phyloP scores from a whole-genome alignment of 2,113 vertebrate genomes.

The Gorilla gorilla region DNA sequence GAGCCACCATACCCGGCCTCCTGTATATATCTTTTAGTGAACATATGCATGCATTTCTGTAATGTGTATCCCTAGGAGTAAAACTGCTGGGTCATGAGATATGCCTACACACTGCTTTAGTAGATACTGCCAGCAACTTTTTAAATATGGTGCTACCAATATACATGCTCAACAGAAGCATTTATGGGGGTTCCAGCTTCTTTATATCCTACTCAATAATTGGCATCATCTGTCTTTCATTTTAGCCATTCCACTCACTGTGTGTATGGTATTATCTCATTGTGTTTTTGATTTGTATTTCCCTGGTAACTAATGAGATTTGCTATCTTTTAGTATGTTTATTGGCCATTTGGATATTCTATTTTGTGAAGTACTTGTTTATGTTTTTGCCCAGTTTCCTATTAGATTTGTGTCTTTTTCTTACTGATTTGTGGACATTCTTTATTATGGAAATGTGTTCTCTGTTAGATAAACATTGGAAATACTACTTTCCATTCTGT shows the following conservation, averaged over 20 bases:
- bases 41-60: not conserved
- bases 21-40: not conserved
- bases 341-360: not conserved
- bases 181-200: not conserved
- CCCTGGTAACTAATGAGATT: not conserved
- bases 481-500: not conserved
- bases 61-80: not conserved
- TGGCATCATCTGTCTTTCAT: not conserved
- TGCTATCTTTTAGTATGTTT: not conserved
- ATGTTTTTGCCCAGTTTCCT: not conserved
- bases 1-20: not conserved
- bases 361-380: not conserved
- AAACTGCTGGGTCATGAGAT: not conserved
- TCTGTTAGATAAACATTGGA: not conserved
- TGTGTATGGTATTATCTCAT: not conserved
- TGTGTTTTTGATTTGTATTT: not conserved
- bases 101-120: not conserved
- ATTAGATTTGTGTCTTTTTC: not conserved
- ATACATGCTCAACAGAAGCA: fast-evolving
- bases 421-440: not conserved
- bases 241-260: not conserved
- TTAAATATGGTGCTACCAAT: too few relatives aligned
- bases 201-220: not conserved
- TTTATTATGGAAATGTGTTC: not conserved
- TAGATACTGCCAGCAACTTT: not conserved